These are phyloP conservation scores for Anguilla anguilla DNA, from an alignment of 2,797 vertebrate genomes.

Conservation along the genomic window DNA sequence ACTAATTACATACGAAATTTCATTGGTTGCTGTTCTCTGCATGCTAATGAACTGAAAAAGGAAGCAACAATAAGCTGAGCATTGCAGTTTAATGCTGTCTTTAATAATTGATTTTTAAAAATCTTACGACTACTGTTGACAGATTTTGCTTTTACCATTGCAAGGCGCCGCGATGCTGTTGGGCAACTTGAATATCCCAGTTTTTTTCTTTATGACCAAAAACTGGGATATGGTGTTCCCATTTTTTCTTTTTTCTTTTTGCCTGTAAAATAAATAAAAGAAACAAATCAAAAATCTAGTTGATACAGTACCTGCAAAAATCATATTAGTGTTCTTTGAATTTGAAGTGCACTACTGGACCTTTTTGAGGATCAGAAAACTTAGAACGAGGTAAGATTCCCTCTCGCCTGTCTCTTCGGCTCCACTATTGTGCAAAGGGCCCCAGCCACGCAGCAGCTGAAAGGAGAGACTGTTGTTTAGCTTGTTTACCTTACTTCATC, in stretches of 20 bases:
- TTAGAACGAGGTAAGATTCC: background rate
- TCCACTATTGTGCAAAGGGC: background rate
- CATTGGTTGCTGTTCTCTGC: background rate
- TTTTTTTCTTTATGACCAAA: background rate
- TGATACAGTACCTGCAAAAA: background rate
- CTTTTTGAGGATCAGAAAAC: background rate
- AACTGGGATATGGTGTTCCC: background rate
- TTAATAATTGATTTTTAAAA: background rate
- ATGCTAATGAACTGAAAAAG: background rate
- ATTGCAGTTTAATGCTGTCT: background rate
- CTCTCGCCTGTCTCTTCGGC: background rate
- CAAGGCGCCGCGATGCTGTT: background rate
- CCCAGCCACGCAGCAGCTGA: background rate
- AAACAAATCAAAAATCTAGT: background rate
- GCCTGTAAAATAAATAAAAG: background rate
- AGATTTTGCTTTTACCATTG: background rate
- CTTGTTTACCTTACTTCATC: background rate
- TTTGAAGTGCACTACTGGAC: slow-evolving; percentile 12
- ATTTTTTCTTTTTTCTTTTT: background rate
- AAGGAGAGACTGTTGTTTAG: background rate
- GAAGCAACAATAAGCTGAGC: background rate
- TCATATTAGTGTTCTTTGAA: slow-evolving; percentile 10
- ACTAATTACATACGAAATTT: background rate
- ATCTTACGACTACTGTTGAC: background rate
- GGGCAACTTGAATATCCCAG: background rate